phyloP scores from a whole-genome alignment of 2,797 vertebrate genomes.

The Coreius guichenoti region DNA sequence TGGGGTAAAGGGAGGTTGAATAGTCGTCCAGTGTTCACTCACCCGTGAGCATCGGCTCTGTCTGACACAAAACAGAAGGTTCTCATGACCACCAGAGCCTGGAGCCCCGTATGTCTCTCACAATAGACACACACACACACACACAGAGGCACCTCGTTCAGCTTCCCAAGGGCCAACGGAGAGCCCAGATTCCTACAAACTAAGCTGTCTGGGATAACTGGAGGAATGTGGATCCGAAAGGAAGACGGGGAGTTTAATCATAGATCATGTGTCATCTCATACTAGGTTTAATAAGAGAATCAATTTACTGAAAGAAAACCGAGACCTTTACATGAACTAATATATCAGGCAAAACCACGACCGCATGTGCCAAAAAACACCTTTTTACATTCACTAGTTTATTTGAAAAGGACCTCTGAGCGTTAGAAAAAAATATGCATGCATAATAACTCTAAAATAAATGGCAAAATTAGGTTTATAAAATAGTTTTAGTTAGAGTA shows the following conservation, averaged over 20 bases:
- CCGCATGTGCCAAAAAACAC: not conserved
- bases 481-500: not conserved
- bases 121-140: not conserved
- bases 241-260: slow-evolving; percentile 1
- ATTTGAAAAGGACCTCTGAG: not conserved
- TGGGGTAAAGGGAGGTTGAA: slow-evolving; percentile 69
- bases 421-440: not conserved
- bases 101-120: not conserved
- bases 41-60: slow-evolving; percentile 71
- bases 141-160: not conserved
- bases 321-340: not conserved
- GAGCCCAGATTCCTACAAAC: slow-evolving; percentile 26
- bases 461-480: not conserved
- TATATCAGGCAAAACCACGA: not conserved
- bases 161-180: not conserved
- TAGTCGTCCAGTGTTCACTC: slow-evolving; percentile 69
- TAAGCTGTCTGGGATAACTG: slow-evolving; percentile 5
- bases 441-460: not conserved
- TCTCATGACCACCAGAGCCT: slow-evolving; percentile 68
- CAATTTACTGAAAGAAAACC: not conserved
- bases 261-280: not conserved
- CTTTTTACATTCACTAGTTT: not conserved
- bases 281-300: not conserved
- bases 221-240: not conserved
- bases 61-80: slow-evolving; percentile 63